A percentile compares a stretch with the other conserved stretches of the same genome.
These are phyloP conservation scores for Nephila pilipes DNA, from an alignment of 1,140 invertebrate genomes.

Conservation along the genomic window DNA sequence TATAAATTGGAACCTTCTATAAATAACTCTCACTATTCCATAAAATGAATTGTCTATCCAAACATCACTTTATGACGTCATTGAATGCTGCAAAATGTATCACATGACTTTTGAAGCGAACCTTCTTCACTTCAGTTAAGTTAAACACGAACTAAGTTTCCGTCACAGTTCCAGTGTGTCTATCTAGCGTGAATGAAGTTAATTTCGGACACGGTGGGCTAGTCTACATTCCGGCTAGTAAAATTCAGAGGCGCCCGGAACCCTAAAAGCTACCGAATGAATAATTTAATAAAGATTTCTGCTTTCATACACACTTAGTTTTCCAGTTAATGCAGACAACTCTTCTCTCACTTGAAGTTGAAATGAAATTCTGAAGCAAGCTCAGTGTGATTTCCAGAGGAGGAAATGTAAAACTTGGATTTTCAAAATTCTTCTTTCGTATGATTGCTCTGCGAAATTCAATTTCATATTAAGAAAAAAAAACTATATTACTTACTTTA, in stretches of 20 bases:
- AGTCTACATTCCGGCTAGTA: background rate
- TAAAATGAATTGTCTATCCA: background rate
- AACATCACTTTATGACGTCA: background rate
- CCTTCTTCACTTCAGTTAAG: conserved; percentile 10
- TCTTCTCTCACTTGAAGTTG: background rate
- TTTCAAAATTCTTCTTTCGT: too few relatives aligned
- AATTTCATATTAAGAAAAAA: too few relatives aligned
- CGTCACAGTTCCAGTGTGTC: background rate
- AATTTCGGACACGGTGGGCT: background rate
- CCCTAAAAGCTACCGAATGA: background rate
- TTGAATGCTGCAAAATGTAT: background rate
- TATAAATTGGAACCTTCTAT: background rate
- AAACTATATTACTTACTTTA: too few relatives aligned
- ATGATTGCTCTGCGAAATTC: too few relatives aligned
- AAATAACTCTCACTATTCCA: background rate
- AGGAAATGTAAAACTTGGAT: too few relatives aligned
- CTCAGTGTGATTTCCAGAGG: background rate
- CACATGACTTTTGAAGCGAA: background rate
- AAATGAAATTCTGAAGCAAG: background rate
- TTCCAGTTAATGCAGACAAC: background rate
- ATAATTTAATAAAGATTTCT: conserved; percentile 37
- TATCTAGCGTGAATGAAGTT: background rate
- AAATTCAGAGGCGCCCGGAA: background rate
- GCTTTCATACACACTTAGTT: background rate
- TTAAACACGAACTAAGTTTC: conserved; percentile 18